Percentiles rank a stretch among this genome's conserved stretches.
phyloP scores from a whole-genome alignment of 2,888 invertebrate species.

The Synanthedon tipuliformis region DNA sequence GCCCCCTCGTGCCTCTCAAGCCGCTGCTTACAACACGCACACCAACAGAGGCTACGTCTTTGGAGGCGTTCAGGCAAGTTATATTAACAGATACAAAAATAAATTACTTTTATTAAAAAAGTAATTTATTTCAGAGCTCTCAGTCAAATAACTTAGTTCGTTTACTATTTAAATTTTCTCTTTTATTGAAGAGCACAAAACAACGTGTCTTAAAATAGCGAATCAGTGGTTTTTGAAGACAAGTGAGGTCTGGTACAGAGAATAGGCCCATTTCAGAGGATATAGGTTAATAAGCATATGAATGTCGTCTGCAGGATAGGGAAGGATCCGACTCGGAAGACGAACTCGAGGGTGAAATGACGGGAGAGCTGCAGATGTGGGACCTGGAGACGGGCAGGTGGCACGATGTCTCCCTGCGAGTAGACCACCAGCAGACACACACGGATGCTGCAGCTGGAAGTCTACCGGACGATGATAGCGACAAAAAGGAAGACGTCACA shows the following conservation, averaged over 20 bases:
- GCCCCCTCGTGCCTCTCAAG: constrained; percentile 82
- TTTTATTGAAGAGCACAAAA: no score
- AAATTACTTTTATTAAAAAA: no score
- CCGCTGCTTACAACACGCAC: constrained; percentile 69
- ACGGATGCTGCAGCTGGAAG: constrained; percentile 8
- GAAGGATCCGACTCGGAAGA: constrained; percentile 88
- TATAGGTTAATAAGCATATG: neutral
- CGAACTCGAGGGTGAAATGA: constrained; percentile 81
- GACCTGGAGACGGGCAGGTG: constrained; percentile 82
- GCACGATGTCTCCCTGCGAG: constrained; percentile 69
- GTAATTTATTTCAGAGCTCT: no score
- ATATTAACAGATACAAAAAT: no score
- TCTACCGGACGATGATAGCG: constrained; percentile 13
- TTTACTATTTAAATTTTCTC: no score
- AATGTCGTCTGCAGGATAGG: constrained; percentile 18
- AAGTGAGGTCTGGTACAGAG: no score
- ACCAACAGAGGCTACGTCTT: constrained; percentile 81
- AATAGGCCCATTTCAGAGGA: neutral
- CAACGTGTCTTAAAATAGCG: no score
- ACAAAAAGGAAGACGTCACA: constrained; percentile 21
- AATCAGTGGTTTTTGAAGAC: no score
- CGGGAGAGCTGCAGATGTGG: constrained; percentile 80
- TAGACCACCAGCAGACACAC: neutral
- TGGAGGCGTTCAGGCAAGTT: constrained; percentile 79
- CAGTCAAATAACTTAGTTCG: no score